Evolutionary conservation across 2,113 vertebrate genomes (phyloP).

Genomic region (Cervus canadensis): DNA sequence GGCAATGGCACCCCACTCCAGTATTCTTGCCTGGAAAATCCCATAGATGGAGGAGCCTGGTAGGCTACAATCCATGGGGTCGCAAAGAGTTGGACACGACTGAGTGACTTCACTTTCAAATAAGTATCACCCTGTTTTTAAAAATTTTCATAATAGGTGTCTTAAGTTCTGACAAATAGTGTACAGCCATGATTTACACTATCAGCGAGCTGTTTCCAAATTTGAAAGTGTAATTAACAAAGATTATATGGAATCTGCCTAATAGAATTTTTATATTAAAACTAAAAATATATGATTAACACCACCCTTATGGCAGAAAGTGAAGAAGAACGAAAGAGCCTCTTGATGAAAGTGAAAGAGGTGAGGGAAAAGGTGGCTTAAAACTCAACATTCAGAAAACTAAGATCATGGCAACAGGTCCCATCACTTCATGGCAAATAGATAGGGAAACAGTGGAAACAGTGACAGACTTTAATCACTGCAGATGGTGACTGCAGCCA

Average conservation of each 20-base stretch:
- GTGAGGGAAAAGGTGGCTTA: background rate
- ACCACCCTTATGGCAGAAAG: background rate
- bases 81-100: too few species aligned
- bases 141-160: background rate
- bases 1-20: too few species aligned
- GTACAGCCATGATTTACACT: background rate
- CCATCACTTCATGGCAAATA: background rate
- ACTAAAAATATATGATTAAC: background rate
- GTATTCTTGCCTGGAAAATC: too few species aligned
- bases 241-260: background rate
- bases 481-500: background rate
- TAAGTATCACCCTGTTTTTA: background rate
- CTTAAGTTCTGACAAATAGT: background rate
- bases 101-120: background rate
- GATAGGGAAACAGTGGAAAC: background rate
- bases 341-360: background rate
- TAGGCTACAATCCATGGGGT: too few species aligned
- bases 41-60: too few species aligned
- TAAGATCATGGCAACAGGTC: rapidly evolving
- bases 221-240: background rate
- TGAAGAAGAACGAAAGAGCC: background rate
- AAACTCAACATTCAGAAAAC: background rate
- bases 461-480: background rate
- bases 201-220: background rate
- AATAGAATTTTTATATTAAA: background rate